Percentiles rank a stretch among this genome's conserved stretches.
Evolutionary conservation across 2,113 vertebrate species (phyloP).

Genomic region (Perccottus glenii): DNA sequence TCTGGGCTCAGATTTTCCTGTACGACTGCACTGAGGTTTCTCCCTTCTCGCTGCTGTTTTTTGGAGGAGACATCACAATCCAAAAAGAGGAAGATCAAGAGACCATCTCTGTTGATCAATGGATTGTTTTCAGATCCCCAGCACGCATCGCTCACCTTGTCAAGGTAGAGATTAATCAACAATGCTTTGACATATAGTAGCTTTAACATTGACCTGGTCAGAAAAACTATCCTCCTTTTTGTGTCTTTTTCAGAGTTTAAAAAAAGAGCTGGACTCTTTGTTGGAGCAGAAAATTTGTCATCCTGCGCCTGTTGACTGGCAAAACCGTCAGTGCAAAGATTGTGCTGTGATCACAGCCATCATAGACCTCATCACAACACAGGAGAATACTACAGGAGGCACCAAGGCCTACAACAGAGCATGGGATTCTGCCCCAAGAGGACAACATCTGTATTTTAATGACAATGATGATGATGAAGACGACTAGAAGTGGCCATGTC

Average conservation of each 20-base stretch:
- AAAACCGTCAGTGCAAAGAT: conserved; percentile 84
- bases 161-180: conserved; percentile 79
- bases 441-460: conserved; percentile 49
- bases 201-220: not conserved
- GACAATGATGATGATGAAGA: conserved; percentile 79
- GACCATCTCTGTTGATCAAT: conserved; percentile 94
- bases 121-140: conserved; percentile 97
- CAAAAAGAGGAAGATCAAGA: conserved; percentile 94
- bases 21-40: conserved; percentile 98
- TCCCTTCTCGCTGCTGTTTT: conserved; percentile 96
- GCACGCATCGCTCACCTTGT: conserved; percentile 92
- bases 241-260: conserved; percentile 85
- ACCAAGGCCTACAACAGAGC: conserved; percentile 40
- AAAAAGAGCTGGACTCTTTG: conserved; percentile 88
- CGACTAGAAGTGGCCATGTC: conserved; percentile 41
- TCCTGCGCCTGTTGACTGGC: conserved; percentile 93
- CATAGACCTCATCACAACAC: conserved; percentile 94
- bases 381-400: conserved; percentile 78
- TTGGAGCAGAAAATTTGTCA: conserved; percentile 92
- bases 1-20: conserved; percentile 88
- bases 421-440: conserved; percentile 71
- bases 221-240: not conserved
- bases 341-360: conserved; percentile 95
- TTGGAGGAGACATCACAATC: conserved; percentile 96
- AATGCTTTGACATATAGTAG: not conserved